A percentile compares a stretch with the other conserved stretches of the same genome.
These are phyloP conservation scores for Isoperla grammatica DNA, from an alignment of 2,888 invertebrate species.

Conservation along the genomic window DNA sequence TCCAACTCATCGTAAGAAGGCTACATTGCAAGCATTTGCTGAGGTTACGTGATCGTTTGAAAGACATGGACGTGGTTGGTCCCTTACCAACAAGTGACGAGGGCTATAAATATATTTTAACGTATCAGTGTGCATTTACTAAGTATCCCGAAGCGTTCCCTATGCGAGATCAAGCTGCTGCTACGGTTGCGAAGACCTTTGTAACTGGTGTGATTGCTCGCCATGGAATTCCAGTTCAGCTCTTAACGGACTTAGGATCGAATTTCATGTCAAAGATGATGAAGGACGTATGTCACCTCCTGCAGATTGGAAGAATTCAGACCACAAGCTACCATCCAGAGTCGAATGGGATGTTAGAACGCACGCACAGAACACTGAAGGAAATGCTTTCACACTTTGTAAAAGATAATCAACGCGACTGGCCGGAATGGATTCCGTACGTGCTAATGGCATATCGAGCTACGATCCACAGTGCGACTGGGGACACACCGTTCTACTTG, in stretches of 20 bases:
- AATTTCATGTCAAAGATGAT: too few species aligned
- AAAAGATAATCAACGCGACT: too few species aligned
- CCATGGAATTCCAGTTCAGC: too few species aligned
- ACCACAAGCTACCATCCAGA: neutral
- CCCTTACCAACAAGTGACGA: neutral
- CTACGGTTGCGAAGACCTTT: too few species aligned
- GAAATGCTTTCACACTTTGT: neutral
- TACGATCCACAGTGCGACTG: too few species aligned
- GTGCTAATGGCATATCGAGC: too few species aligned
- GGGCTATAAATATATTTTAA: neutral
- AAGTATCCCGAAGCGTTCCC: neutral
- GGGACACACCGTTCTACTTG: too few species aligned
- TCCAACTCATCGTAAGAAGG: neutral
- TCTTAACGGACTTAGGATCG: too few species aligned
- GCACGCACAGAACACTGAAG: neutral
- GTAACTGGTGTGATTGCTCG: too few species aligned
- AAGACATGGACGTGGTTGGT: slow-evolving; percentile 1
- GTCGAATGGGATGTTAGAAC: neutral
- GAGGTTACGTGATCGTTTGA: neutral
- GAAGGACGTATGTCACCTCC: neutral
- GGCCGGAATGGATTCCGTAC: too few species aligned
- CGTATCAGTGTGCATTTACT: neutral
- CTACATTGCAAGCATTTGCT: neutral
- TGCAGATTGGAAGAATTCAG: neutral
- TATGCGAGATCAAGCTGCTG: neutral